Conservation (phyloP, 1,140 invertebrate genomes). For the Paramacrobiotus metropolitanus region DNA sequence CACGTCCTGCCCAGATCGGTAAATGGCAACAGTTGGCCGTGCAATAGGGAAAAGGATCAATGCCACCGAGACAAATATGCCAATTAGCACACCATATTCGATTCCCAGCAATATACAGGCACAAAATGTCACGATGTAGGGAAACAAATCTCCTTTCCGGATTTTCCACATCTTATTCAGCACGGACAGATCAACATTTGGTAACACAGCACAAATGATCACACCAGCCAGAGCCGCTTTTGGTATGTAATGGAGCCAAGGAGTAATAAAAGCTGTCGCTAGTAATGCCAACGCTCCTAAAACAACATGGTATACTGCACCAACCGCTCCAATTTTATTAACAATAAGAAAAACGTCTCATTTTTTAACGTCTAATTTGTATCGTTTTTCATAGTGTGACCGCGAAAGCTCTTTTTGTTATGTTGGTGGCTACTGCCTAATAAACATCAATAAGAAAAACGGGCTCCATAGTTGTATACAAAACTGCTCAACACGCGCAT, state of each 20-base stretch:
- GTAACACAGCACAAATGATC: constrained; percentile 25
- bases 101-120: background rate
- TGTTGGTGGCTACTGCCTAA: no score
- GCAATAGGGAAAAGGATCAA: background rate
- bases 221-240: constrained; percentile 23
- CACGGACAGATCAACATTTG: constrained; percentile 19
- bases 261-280: constrained; percentile 22
- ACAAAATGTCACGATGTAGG: background rate
- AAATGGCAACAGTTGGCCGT: background rate
- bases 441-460: no score
- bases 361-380: no score
- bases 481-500: no score
- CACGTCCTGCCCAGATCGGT: background rate
- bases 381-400: no score
- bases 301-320: no score
- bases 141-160: background rate
- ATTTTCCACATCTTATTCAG: background rate
- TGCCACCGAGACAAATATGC: background rate
- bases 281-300: constrained; percentile 21
- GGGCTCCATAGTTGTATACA: no score
- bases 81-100: background rate
- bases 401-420: no score
- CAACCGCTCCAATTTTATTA: no score
- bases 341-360: background rate
- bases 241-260: constrained; percentile 24